Percentiles rank a stretch among this genome's conserved stretches.
These are phyloP conservation scores for Euborellia annulipes DNA, from an alignment of 1,140 invertebrate species.

Conservation along the genomic window DNA sequence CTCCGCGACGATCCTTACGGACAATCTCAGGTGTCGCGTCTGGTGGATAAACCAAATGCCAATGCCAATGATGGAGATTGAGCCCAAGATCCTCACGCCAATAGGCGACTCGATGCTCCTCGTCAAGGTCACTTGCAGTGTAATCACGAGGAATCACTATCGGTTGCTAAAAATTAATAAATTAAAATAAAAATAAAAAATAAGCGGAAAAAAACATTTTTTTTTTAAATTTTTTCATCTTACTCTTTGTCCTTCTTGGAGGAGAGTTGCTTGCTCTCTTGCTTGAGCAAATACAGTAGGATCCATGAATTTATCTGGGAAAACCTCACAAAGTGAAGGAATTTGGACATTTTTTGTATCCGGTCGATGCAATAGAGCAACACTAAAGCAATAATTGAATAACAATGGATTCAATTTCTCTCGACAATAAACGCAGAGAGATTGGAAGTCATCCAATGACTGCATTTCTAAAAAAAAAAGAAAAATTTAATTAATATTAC, in stretches of 20 bases:
- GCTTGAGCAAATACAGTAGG: slow-evolving; percentile 47
- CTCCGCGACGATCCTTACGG: slow-evolving; percentile 46
- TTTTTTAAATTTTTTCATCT: too few relatives aligned
- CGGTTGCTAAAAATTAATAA: background rate
- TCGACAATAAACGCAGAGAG: slow-evolving; percentile 49
- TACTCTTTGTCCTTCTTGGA: slow-evolving; percentile 43
- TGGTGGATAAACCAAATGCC: slow-evolving; percentile 65
- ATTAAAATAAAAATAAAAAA: too few relatives aligned
- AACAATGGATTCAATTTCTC: slow-evolving; percentile 58
- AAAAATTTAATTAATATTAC: background rate
- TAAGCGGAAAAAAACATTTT: too few relatives aligned
- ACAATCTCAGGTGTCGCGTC: slow-evolving; percentile 34
- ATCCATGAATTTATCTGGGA: slow-evolving; percentile 64
- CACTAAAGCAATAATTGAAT: slow-evolving; percentile 60
- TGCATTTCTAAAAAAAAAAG: slow-evolving; percentile 37
- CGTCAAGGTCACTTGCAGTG: slow-evolving; percentile 25
- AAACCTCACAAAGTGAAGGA: slow-evolving; percentile 52
- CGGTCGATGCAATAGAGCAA: slow-evolving; percentile 52
- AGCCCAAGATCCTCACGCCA: slow-evolving; percentile 46
- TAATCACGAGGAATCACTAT: slow-evolving; percentile 2
- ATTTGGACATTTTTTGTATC: slow-evolving; percentile 55
- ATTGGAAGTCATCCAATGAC: slow-evolving; percentile 49
- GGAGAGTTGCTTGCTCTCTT: slow-evolving; percentile 47
- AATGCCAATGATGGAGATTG: slow-evolving; percentile 57
- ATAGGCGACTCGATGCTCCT: slow-evolving; percentile 46